Conservation (phyloP, 2,888 invertebrate genomes). For the Perizoma flavofasciatum region DNA sequence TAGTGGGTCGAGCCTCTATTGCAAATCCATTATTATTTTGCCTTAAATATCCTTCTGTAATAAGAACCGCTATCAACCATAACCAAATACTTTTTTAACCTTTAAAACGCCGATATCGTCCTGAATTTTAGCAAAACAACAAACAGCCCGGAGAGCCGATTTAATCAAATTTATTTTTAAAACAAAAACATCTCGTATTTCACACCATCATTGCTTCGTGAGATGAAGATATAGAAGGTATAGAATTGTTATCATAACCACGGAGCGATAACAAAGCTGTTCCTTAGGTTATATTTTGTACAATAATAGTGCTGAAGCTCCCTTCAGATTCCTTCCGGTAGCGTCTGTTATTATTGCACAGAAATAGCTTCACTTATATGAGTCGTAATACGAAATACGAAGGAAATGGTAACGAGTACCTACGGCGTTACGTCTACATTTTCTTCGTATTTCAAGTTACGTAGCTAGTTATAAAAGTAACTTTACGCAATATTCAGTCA, state of each 20-base stretch:
- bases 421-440: too few relatives aligned
- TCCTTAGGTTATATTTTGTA: slow-evolving; percentile 15
- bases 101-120: slow-evolving; percentile 8
- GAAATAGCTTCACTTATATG: too few relatives aligned
- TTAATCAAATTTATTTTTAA: slow-evolving; percentile 36
- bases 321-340: not conserved
- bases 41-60: too few relatives aligned
- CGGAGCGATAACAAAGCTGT: slow-evolving; percentile 21
- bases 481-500: too few relatives aligned
- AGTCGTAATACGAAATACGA: too few relatives aligned
- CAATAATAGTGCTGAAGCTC: slow-evolving; percentile 14
- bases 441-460: too few relatives aligned
- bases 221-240: slow-evolving; percentile 13
- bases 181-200: slow-evolving; percentile 34
- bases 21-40: too few relatives aligned
- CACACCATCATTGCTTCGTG: slow-evolving; percentile 23
- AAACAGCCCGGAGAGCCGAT: slow-evolving; percentile 21
- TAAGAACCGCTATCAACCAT: not conserved
- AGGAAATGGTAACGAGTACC: too few relatives aligned
- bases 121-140: slow-evolving; percentile 17
- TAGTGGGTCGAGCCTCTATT: too few relatives aligned
- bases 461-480: too few relatives aligned
- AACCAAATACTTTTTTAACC: slow-evolving; percentile 11
- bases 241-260: slow-evolving; percentile 34
- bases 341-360: too few relatives aligned